Evolutionary conservation across 2,888 invertebrate genomes (phyloP).

Genomic region (Lottia scabra): DNA sequence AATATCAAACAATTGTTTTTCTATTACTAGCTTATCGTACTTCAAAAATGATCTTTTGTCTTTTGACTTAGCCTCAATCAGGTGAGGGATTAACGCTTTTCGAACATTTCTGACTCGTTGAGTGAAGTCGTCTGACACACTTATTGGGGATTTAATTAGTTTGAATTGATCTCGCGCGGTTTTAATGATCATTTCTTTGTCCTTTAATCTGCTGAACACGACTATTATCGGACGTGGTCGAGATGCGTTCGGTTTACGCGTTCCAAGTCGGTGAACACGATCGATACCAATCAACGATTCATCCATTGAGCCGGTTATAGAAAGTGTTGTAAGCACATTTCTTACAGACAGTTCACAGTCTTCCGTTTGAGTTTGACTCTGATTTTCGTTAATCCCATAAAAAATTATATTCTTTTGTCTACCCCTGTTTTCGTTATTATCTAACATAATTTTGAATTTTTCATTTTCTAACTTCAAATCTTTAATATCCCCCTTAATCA

Average conservation of each 20-base stretch:
- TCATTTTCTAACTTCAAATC: neutral
- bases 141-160: neutral
- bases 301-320: neutral
- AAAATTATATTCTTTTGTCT: constrained; percentile 1
- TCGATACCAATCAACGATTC: neutral
- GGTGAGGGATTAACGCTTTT: constrained; percentile 1
- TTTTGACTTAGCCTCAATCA: constrained; percentile 3
- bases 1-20: neutral
- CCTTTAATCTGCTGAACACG: neutral
- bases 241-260: neutral
- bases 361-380: no score
- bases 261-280: neutral
- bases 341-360: neutral
- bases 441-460: neutral
- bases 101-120: neutral
- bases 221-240: neutral
- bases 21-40: constrained; percentile 10
- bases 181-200: neutral
- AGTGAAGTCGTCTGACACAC: constrained; percentile 5
- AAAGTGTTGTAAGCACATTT: neutral
- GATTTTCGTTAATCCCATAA: neutral
- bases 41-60: constrained; percentile 6
- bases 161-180: neutral
- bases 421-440: neutral
- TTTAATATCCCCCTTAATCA: neutral